These are phyloP conservation scores for Hycleus phaleratus DNA, from an alignment of 1,140 invertebrate genomes.

Conservation along the genomic window DNA sequence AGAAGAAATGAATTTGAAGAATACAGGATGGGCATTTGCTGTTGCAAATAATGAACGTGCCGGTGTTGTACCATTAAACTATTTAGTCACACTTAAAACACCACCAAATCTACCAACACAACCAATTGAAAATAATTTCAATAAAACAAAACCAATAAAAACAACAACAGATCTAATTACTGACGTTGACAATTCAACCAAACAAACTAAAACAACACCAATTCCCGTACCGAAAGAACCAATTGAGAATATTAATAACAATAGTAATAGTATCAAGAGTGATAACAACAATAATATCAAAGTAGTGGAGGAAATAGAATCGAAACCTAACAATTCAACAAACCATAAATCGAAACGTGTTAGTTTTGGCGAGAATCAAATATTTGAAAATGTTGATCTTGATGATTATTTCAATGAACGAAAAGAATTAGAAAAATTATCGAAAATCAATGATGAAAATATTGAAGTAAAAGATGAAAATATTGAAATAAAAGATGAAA, in stretches of 20 bases:
- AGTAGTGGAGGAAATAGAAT: background rate
- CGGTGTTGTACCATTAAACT: slow-evolving; percentile 75
- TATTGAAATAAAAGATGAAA: background rate
- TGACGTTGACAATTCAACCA: background rate
- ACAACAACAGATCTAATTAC: too few relatives aligned
- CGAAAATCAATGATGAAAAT: too few relatives aligned
- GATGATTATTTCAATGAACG: slow-evolving; percentile 6
- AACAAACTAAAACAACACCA: slow-evolving; percentile 4
- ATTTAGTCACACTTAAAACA: slow-evolving; percentile 47
- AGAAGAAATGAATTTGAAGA: slow-evolving; percentile 52
- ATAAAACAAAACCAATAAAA: background rate
- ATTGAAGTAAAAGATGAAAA: background rate
- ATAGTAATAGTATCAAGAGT: background rate
- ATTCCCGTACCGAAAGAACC: background rate
- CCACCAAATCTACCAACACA: slow-evolving; percentile 24
- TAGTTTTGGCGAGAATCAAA: slow-evolving; percentile 39
- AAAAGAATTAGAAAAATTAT: slow-evolving; percentile 1
- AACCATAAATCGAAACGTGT: slow-evolving; percentile 32
- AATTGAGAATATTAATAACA: slow-evolving; percentile 16
- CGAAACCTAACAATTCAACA: background rate
- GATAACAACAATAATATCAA: background rate
- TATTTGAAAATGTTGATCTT: slow-evolving; percentile 30
- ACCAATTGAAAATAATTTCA: background rate
- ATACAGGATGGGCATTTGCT: slow-evolving; percentile 69
- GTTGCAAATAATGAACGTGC: slow-evolving; percentile 55